These are phyloP conservation scores for Carettochelys insculpta DNA, from an alignment of 2,113 vertebrate species.

Conservation along the genomic window DNA sequence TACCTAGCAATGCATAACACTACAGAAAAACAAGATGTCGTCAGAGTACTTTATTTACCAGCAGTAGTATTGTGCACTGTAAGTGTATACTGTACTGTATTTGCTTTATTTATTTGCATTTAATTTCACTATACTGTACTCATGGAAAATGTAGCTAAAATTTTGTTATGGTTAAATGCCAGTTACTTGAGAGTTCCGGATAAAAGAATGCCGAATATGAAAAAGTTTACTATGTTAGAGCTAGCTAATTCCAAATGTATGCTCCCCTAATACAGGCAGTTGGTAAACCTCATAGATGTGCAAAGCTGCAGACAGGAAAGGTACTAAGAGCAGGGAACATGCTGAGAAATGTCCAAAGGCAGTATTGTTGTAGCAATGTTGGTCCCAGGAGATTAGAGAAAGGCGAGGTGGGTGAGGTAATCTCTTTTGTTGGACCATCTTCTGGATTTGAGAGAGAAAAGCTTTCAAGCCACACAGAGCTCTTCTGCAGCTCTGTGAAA, in stretches of 20 bases:
- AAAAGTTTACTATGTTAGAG: too few species aligned
- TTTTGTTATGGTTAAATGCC: too few species aligned
- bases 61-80: too few species aligned
- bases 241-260: not conserved
- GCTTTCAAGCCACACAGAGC: not conserved
- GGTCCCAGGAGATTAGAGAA: not conserved
- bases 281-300: not conserved
- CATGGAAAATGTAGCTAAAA: too few species aligned
- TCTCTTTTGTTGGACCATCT: not conserved
- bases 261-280: not conserved
- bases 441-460: not conserved
- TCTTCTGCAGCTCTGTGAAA: not conserved
- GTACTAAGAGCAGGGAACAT: not conserved
- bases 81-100: too few species aligned
- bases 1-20: too few species aligned
- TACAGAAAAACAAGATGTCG: too few species aligned
- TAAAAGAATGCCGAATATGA: too few species aligned
- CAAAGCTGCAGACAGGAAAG: not conserved
- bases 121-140: too few species aligned
- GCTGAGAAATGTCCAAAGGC: not conserved
- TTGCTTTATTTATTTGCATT: too few species aligned
- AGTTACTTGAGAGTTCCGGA: too few species aligned
- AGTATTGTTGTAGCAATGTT: not conserved
- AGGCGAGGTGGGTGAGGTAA: not conserved
- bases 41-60: too few species aligned